These are phyloP conservation scores for Polyodon spathula DNA, from an alignment of 2,113 vertebrate species.

Conservation along the genomic window DNA sequence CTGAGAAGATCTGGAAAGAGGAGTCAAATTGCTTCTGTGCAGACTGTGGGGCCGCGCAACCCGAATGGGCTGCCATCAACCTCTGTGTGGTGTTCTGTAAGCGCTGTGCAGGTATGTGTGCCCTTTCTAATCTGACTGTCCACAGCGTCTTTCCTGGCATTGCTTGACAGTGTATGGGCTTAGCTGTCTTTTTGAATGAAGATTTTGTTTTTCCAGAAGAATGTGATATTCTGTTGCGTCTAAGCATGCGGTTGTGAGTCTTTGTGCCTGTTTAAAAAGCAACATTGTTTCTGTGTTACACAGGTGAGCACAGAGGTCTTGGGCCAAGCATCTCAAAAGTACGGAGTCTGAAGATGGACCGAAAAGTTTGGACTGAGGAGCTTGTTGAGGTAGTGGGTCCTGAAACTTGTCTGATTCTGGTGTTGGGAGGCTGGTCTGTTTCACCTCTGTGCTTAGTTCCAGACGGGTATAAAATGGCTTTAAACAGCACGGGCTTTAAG, in stretches of 20 bases:
- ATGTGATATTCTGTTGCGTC: no score
- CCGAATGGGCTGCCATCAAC: conserved; percentile 91
- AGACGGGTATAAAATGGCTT: no score
- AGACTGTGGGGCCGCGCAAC: conserved; percentile 66
- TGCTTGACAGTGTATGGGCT: conserved; percentile 1
- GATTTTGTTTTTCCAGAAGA: conserved; percentile 27
- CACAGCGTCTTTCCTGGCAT: background rate
- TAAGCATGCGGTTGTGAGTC: no score
- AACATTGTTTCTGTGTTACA: conserved; percentile 20
- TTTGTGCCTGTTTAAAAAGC: no score
- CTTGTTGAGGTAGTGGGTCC: conserved; percentile 68
- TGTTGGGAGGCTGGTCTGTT: no score
- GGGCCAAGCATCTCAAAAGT: conserved; percentile 82
- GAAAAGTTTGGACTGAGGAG: conserved; percentile 86
- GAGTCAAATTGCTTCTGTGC: conserved; percentile 75
- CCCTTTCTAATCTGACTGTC: background rate
- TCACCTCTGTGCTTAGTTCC: no score
- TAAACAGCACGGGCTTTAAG: no score
- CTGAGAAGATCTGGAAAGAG: conserved; percentile 67
- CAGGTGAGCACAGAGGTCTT: conserved; percentile 82
- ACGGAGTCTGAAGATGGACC: conserved; percentile 94
- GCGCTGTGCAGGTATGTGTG: conserved; percentile 74
- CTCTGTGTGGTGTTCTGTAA: conserved; percentile 89
- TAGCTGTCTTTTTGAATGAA: conserved; percentile 2
- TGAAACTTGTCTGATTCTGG: background rate